Evolutionary conservation across 2,797 vertebrate genomes (phyloP).

Genomic region (Columba guinea): DNA sequence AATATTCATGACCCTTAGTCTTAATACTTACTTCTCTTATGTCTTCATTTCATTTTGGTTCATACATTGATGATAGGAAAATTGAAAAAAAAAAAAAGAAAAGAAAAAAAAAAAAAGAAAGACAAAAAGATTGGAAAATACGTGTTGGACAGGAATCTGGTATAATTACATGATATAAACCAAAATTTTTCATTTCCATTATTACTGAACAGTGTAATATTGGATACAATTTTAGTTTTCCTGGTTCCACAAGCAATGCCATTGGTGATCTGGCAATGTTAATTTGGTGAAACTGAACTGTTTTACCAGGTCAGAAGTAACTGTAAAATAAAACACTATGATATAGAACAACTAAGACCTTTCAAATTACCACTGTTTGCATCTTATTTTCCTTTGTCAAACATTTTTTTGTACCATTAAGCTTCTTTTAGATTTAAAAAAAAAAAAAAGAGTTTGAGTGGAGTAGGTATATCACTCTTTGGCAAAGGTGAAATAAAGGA

Average conservation of each 20-base stretch:
- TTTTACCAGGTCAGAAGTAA: not conserved
- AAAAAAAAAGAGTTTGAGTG: not conserved
- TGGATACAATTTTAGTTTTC: not conserved
- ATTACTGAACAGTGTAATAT: not conserved
- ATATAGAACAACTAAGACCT: not conserved
- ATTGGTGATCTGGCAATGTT: not conserved
- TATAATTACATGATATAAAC: not conserved
- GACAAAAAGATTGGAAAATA: not conserved
- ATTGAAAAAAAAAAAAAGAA: constrained; percentile 7
- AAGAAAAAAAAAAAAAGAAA: not conserved
- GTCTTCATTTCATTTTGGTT: not conserved
- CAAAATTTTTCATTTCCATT: not conserved
- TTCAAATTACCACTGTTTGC: not conserved
- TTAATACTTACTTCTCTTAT: not conserved
- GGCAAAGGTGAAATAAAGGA: not conserved
- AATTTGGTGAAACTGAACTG: not conserved
- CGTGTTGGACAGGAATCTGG: not conserved
- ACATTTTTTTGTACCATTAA: not conserved
- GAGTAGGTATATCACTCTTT: not conserved
- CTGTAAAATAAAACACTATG: not conserved
- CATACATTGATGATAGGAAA: not conserved
- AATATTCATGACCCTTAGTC: constrained; percentile 16
- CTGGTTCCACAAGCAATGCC: not conserved
- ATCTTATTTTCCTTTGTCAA: not conserved
- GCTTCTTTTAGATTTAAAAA: not conserved